Conservation (phyloP, 2,797 vertebrate genomes). For the Garrulus glandarius region DNA sequence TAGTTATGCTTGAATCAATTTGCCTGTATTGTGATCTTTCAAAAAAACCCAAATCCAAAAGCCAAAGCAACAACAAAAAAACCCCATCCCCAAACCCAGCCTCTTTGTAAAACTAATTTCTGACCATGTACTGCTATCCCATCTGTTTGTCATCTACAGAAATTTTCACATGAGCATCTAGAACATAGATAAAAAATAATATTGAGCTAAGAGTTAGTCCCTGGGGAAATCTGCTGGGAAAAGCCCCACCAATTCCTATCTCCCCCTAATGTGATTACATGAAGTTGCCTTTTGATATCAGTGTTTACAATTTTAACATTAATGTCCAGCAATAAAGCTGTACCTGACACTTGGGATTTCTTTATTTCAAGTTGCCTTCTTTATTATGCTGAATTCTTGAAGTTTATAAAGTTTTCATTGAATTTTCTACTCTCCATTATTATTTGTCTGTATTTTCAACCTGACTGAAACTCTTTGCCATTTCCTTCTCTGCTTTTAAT, state of each 20-base stretch:
- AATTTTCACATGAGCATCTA: not conserved
- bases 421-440: not conserved
- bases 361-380: slow-evolving; percentile 18
- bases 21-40: not conserved
- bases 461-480: not conserved
- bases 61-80: not conserved
- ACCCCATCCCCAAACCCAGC: fast-evolving
- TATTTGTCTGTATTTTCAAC: slow-evolving; percentile 4
- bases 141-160: not conserved
- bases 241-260: not conserved
- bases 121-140: not conserved
- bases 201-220: not conserved
- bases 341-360: slow-evolving; percentile 25
- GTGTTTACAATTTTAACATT: slow-evolving; percentile 12
- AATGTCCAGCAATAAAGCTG: not conserved
- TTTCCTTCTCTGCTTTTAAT: not conserved
- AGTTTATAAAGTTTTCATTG: slow-evolving; percentile 46
- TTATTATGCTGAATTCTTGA: slow-evolving; percentile 34
- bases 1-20: not conserved
- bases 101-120: not conserved
- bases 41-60: not conserved
- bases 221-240: not conserved
- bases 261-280: not conserved
- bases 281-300: slow-evolving; percentile 3
- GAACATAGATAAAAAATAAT: slow-evolving; percentile 15